phyloP scores from a whole-genome alignment of 2,888 invertebrate genomes.

The Adineta ricciae region DNA sequence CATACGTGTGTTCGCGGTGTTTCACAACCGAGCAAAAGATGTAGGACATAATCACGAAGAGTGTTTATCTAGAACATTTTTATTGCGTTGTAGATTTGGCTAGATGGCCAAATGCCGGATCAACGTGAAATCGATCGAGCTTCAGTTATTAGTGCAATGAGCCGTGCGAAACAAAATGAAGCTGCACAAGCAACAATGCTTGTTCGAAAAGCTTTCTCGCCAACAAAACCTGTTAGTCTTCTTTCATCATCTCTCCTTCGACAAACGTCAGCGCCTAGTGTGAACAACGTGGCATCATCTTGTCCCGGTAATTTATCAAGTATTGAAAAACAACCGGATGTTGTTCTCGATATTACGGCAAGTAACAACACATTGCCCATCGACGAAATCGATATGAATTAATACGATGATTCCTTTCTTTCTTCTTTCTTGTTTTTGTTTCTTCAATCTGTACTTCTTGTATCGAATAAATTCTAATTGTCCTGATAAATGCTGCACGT shows the following conservation, averaged over 20 bases:
- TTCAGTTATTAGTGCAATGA: not conserved
- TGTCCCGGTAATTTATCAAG: conserved; percentile 11
- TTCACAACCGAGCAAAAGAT: conserved; percentile 17
- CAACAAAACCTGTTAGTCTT: not conserved
- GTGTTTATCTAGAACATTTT: no score
- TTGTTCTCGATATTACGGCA: not conserved
- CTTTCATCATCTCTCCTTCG: not conserved
- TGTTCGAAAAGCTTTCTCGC: not conserved
- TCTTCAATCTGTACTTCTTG: not conserved
- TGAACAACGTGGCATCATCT: not conserved
- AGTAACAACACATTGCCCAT: not conserved
- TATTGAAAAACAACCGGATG: not conserved
- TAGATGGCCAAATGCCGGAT: not conserved
- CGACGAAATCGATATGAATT: not conserved
- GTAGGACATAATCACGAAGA: no score
- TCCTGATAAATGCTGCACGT: not conserved
- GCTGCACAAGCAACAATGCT: conserved; percentile 12
- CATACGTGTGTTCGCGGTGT: not conserved
- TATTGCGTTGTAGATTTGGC: no score
- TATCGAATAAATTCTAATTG: not conserved
- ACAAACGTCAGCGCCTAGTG: not conserved
- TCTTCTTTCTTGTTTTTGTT: not conserved
- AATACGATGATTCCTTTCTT: not conserved
- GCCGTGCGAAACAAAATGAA: not conserved
- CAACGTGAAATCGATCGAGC: not conserved